phyloP scores from a whole-genome alignment of 2,888 invertebrate species.

The Helicoverpa assulta region DNA sequence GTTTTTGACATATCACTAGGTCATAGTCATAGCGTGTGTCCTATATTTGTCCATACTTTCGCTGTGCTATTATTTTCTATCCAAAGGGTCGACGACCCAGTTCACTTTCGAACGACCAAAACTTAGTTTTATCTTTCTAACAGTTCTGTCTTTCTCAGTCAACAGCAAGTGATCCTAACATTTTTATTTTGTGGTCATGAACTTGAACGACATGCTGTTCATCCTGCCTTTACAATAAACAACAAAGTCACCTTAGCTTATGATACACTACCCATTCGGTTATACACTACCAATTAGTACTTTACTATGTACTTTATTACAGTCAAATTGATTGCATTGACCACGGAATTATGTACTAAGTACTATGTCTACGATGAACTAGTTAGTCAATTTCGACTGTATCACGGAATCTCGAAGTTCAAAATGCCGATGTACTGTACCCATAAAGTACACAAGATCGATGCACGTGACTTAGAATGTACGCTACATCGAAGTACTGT shows the following conservation, averaged over 20 bases:
- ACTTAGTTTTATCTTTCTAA: constrained; percentile 34
- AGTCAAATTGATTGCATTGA: not conserved
- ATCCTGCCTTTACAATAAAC: constrained; percentile 22
- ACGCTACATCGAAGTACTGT: too few relatives aligned
- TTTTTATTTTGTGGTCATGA: constrained; percentile 51
- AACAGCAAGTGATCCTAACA: constrained; percentile 53
- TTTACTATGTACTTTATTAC: not conserved
- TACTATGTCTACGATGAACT: too few relatives aligned
- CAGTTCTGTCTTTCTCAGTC: constrained; percentile 38
- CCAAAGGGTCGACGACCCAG: constrained; percentile 43
- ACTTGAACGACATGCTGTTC: constrained; percentile 10
- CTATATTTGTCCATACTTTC: constrained; percentile 27
- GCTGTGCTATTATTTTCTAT: constrained; percentile 24
- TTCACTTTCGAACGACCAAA: constrained; percentile 46
- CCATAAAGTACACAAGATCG: too few relatives aligned
- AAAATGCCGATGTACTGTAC: too few relatives aligned
- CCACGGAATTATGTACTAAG: not conserved
- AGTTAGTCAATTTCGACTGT: too few relatives aligned
- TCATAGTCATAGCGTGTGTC: constrained; percentile 2
- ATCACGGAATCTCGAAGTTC: too few relatives aligned
- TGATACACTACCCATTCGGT: not conserved
- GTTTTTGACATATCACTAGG: not conserved
- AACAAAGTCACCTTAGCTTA: not conserved
- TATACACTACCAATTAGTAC: too few relatives aligned
- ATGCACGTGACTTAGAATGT: too few relatives aligned